Conservation (phyloP, 1,140 invertebrate species). For the Macrotrachela quadricornifera region DNA sequence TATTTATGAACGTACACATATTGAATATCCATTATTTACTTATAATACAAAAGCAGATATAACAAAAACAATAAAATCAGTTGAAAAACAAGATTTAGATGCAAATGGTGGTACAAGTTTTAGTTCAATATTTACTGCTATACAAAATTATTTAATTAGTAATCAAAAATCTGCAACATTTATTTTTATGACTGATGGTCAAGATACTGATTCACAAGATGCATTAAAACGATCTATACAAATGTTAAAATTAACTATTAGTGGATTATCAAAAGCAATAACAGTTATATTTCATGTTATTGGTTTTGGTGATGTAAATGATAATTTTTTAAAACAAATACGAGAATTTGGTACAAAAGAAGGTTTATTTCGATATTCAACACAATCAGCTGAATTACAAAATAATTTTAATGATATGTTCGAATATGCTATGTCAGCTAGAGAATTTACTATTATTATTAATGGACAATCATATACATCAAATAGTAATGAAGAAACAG, state of each 20-base stretch:
- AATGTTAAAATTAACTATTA: background rate
- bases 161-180: conserved; percentile 5
- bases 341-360: conserved; percentile 1
- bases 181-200: conserved; percentile 4
- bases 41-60: background rate
- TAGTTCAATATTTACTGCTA: background rate
- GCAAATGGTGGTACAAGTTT: conserved; percentile 1
- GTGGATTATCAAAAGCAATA: background rate
- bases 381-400: background rate
- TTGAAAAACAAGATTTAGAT: background rate
- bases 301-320: background rate
- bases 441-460: background rate
- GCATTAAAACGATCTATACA: background rate
- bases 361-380: conserved; percentile 2
- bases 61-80: background rate
- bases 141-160: background rate
- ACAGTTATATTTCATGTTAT: conserved; percentile 1
- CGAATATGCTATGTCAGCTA: conserved; percentile 3
- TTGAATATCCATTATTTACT: conserved; percentile 2
- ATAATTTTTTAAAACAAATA: background rate
- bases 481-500: conserved; percentile 5
- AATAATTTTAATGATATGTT: conserved; percentile 4
- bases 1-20: background rate
- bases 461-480: conserved; percentile 3
- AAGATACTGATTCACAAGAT: background rate